Evolutionary conservation across 1,140 invertebrate genomes (phyloP).

Genomic region (Trichonephila clavipes): DNA sequence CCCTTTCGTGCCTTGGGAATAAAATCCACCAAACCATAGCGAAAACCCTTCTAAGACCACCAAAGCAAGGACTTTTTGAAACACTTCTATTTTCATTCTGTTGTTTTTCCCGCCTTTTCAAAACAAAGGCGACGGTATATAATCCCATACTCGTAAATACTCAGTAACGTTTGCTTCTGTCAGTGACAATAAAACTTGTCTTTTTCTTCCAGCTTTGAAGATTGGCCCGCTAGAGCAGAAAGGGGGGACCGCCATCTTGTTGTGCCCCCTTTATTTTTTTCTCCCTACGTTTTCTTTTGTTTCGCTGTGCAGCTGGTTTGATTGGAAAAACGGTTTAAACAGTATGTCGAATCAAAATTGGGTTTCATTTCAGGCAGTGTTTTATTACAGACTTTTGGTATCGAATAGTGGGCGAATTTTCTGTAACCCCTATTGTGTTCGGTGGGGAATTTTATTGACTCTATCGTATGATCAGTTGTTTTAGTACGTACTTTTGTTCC

Average conservation of each 20-base stretch:
- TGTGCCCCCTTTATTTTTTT: not conserved
- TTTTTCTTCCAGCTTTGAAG: not conserved
- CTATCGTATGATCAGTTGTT: slow-evolving; percentile 57
- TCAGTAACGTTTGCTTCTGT: slow-evolving; percentile 66
- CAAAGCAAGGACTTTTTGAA: slow-evolving; percentile 14
- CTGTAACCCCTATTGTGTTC: slow-evolving; percentile 42
- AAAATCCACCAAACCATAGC: not conserved
- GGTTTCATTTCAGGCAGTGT: slow-evolving; percentile 60
- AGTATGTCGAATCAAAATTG: slow-evolving; percentile 66
- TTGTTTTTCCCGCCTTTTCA: slow-evolving; percentile 27
- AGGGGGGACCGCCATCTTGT: not conserved
- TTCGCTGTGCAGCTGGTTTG: slow-evolving; percentile 63
- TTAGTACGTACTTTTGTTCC: not conserved
- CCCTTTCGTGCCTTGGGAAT: not conserved
- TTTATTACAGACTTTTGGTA: slow-evolving; percentile 57
- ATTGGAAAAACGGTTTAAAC: slow-evolving; percentile 74
- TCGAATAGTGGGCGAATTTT: slow-evolving; percentile 28
- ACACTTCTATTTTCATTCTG: not conserved
- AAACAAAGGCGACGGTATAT: slow-evolving; percentile 66
- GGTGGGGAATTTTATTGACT: slow-evolving; percentile 59
- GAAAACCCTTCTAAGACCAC: slow-evolving; percentile 18
- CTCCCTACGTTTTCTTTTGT: not conserved
- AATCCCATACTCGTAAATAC: slow-evolving; percentile 71
- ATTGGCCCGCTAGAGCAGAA: slow-evolving; percentile 44
- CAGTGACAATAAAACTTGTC: slow-evolving; percentile 66